Percentiles rank a stretch among this genome's conserved stretches.
These are phyloP conservation scores for Vespertilio murinus DNA, from an alignment of 2,797 vertebrate genomes.

Conservation along the genomic window DNA sequence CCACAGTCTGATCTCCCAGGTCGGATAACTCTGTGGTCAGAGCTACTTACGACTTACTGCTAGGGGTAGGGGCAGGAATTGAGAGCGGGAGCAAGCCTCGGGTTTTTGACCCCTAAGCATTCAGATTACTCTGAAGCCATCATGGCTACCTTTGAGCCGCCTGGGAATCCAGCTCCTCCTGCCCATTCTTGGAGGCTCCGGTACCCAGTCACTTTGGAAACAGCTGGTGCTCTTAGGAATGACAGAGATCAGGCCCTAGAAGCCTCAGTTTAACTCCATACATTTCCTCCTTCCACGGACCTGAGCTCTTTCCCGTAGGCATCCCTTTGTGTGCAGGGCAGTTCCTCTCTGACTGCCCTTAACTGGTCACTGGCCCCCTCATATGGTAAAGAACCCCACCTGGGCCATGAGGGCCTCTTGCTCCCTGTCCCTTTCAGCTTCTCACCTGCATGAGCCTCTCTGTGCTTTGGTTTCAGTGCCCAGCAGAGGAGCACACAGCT, in stretches of 20 bases:
- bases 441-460: background rate
- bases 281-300: background rate
- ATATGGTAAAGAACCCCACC: background rate
- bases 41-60: background rate
- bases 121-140: background rate
- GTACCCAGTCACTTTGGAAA: background rate
- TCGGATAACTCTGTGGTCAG: background rate
- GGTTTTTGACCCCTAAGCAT: background rate
- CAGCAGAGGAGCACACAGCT: conserved; percentile 93
- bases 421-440: accelerated
- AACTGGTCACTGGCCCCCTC: background rate
- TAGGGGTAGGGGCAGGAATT: background rate
- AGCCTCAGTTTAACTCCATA: background rate
- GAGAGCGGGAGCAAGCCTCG: background rate
- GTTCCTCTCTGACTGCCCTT: background rate
- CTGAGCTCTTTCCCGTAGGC: background rate
- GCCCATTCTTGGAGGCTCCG: background rate
- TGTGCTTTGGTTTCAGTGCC: conserved; percentile 85
- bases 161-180: background rate
- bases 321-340: background rate
- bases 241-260: background rate
- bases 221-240: background rate
- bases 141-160: background rate
- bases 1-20: background rate
- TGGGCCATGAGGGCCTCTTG: background rate